These are phyloP conservation scores for Crypturellus undulatus DNA, from an alignment of 2,113 vertebrate genomes.

Conservation along the genomic window DNA sequence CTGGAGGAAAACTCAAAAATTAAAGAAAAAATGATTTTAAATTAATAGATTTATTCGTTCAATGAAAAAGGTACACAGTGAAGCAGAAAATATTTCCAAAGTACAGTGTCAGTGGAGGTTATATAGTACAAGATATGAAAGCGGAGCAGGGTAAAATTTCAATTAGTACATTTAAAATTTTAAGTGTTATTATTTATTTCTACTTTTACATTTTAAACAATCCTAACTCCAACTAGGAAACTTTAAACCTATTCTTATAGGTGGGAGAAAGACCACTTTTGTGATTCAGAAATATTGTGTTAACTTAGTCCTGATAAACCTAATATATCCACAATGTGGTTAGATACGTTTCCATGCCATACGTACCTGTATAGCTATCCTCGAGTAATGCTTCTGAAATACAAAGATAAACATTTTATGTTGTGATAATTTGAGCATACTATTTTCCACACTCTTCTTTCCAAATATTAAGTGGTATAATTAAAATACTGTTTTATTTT, in stretches of 20 bases:
- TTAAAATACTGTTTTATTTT: background rate
- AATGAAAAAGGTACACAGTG: background rate
- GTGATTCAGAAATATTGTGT: background rate
- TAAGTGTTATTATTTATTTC: background rate
- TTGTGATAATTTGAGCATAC: background rate
- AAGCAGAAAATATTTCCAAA: background rate
- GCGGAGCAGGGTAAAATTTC: background rate
- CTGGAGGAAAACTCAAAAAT: rapidly evolving
- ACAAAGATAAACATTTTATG: background rate
- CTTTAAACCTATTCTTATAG: rapidly evolving
- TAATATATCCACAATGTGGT: background rate
- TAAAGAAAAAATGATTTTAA: background rate
- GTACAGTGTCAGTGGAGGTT: background rate
- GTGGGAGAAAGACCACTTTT: background rate
- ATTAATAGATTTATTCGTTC: background rate
- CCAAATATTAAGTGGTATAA: background rate
- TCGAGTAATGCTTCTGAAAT: background rate
- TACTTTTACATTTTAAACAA: background rate
- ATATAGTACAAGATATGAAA: background rate
- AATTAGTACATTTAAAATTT: background rate
- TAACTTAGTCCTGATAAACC: background rate
- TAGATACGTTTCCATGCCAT: background rate
- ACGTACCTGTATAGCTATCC: background rate
- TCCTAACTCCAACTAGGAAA: background rate
- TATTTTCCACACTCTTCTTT: background rate